Evolutionary conservation across 2,888 invertebrate genomes (phyloP), one percentile per base, ranked within the genome.

Genomic region (Lacanobia oleracea): DNA sequence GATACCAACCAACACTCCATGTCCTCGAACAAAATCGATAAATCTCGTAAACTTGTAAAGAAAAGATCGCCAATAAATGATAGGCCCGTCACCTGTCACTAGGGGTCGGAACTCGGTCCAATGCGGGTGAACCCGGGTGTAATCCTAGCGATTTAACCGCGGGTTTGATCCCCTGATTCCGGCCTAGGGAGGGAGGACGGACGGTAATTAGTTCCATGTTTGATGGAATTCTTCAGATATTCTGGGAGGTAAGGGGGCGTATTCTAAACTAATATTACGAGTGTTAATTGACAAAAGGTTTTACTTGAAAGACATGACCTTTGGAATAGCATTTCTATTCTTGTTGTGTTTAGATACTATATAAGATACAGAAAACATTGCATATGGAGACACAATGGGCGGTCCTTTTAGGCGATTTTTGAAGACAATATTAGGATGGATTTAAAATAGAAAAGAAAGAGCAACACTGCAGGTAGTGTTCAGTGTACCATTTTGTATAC

Each of bases 11-110:
- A n/a, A 63, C 60, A 54, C 48, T 59, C n/a, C 37, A 50, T 37
- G 57, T 66, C 56, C 14, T 70, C 33, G 1, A 61, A 40, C 60
- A 63, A 63, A 84, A 83, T 84, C 83, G 67, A 80, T 87, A 82
- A 84, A 87, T 79, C 78, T 69, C 63, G 48, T 23, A 62, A 85
- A 84, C 78, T 82, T 81, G 72, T 74, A 61, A 79, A 79, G 82
- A 86, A 84, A 80, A 82, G 84, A 85, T 87, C 79, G 77, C 67
- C 78, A 77, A 81, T 85, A 77, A 67, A 62, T 70, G 81, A 85
- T 85, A 84, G 72, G 72, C 62, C 63, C 68, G 72, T 84, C 86
- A 87, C 85, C 83, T 86, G 87, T 87, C 87, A 86, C 72, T 79
- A 48, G 54, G 61, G 80, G 76, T 80, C 80, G 63, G 57, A 73